phyloP scores from a whole-genome alignment of 2,888 invertebrate genomes.

The Malacosoma neustria region DNA sequence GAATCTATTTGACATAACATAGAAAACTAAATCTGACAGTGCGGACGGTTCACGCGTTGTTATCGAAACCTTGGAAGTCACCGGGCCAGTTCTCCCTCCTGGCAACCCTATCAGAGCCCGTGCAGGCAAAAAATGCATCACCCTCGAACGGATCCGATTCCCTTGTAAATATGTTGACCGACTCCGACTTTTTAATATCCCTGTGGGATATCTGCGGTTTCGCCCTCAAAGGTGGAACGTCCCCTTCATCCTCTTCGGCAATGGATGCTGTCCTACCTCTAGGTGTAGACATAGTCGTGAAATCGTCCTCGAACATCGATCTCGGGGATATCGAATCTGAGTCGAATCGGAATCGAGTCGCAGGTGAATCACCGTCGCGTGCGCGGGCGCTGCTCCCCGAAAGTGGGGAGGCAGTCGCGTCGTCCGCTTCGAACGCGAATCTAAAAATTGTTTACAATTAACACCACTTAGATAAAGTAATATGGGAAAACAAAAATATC shows the following conservation, averaged over 20 bases:
- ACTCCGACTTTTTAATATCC: conserved; percentile 90
- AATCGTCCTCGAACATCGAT: conserved; percentile 81
- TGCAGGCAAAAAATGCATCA: conserved; percentile 86
- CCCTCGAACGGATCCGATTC: conserved; percentile 93
- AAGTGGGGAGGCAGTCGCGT: conserved; percentile 45
- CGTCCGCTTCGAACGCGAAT: conserved; percentile 57
- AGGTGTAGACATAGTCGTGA: conserved; percentile 63
- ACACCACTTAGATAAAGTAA: no score
- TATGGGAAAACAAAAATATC: no score
- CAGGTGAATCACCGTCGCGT: conserved; percentile 42
- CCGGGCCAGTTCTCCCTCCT: conserved; percentile 67
- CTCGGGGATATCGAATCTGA: conserved; percentile 61
- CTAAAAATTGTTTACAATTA: conserved; percentile 22
- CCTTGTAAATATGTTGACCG: conserved; percentile 90
- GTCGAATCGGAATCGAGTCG: conserved; percentile 56
- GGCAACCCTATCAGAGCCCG: conserved; percentile 61
- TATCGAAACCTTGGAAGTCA: conserved; percentile 61
- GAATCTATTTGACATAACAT: background rate
- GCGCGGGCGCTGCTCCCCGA: conserved; percentile 45
- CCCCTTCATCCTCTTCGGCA: conserved; percentile 62
- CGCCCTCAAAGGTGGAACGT: conserved; percentile 45
- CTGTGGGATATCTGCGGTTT: conserved; percentile 60
- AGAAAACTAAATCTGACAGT: conserved; percentile 12
- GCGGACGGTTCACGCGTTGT: conserved; percentile 33
- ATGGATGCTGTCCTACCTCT: conserved; percentile 57